phyloP scores from a whole-genome alignment of 1,140 invertebrate species.

The Neodiprion fabricii region DNA sequence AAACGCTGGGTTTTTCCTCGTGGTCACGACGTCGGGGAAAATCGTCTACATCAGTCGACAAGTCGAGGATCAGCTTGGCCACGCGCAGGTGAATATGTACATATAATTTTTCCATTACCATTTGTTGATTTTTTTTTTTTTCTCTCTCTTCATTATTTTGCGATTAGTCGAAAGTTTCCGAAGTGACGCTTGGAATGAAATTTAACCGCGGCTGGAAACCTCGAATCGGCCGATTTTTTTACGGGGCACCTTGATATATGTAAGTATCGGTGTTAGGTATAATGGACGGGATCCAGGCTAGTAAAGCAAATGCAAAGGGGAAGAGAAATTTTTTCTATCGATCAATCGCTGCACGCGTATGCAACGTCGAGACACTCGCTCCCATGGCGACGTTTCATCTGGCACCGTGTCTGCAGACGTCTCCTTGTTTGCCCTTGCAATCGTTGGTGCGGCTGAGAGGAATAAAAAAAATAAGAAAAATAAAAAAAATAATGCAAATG shows the following conservation, averaged over 20 bases:
- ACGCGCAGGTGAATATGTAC: constrained; percentile 74
- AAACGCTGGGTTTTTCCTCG: constrained; percentile 75
- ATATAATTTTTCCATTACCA: neutral
- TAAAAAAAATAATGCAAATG: too few relatives aligned
- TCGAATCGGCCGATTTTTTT: neutral
- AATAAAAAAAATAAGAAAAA: too few relatives aligned
- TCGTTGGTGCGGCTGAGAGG: too few relatives aligned
- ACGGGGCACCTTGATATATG: too few relatives aligned
- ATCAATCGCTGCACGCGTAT: constrained; percentile 32
- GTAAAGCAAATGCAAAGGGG: constrained; percentile 8
- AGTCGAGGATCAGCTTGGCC: constrained; percentile 82
- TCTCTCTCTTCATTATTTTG: neutral
- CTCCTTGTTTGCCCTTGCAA: too few relatives aligned
- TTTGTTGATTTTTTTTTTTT: constrained; percentile 8
- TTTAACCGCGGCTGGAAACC: too few relatives aligned
- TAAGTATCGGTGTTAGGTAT: too few relatives aligned
- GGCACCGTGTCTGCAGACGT: too few relatives aligned
- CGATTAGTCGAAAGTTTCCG: neutral
- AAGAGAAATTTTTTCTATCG: constrained; percentile 40
- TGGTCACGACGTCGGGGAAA: constrained; percentile 81
- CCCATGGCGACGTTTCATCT: constrained; percentile 36
- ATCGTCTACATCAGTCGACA: constrained; percentile 88
- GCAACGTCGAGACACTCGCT: constrained; percentile 29
- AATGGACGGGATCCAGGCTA: too few relatives aligned
- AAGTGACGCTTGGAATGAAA: constrained; percentile 11